These are phyloP conservation scores for Heterodera carotae DNA, from an alignment of 1,140 invertebrate genomes.

Conservation along the genomic window DNA sequence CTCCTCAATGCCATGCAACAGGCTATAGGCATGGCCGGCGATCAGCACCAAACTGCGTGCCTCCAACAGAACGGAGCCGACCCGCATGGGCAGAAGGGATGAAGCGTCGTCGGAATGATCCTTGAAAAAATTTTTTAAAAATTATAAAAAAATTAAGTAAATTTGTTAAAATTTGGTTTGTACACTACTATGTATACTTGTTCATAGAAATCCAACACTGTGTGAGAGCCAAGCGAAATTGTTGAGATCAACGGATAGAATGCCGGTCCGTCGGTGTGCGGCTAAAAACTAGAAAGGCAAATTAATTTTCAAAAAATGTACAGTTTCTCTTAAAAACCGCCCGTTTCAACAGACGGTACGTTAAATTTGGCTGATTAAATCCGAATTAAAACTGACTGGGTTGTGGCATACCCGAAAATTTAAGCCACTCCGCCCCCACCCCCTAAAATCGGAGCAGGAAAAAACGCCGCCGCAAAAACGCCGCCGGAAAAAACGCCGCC, in stretches of 20 bases:
- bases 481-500: no score
- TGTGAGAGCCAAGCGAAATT: constrained; percentile 85
- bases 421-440: no score
- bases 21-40: constrained; percentile 80
- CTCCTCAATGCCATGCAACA: constrained; percentile 87
- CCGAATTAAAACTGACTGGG: no score
- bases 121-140: constrained; percentile 9
- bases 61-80: constrained; percentile 77
- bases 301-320: no score
- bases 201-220: constrained; percentile 81
- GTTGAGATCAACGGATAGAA: constrained; percentile 91
- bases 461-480: no score
- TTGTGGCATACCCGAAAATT: no score
- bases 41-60: constrained; percentile 84
- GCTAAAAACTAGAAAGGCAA: no score
- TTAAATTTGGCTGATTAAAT: no score
- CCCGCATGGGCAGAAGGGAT: no score
- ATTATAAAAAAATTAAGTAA: constrained; percentile 7
- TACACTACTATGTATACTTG: constrained; percentile 36
- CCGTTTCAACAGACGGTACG: no score
- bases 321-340: no score
- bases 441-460: no score
- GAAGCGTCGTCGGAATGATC: constrained; percentile 30
- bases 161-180: constrained; percentile 30
- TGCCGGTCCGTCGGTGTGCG: constrained; percentile 89